These are phyloP conservation scores for Tylochromis polylepis DNA, from an alignment of 2,113 vertebrate species.

Conservation along the genomic window DNA sequence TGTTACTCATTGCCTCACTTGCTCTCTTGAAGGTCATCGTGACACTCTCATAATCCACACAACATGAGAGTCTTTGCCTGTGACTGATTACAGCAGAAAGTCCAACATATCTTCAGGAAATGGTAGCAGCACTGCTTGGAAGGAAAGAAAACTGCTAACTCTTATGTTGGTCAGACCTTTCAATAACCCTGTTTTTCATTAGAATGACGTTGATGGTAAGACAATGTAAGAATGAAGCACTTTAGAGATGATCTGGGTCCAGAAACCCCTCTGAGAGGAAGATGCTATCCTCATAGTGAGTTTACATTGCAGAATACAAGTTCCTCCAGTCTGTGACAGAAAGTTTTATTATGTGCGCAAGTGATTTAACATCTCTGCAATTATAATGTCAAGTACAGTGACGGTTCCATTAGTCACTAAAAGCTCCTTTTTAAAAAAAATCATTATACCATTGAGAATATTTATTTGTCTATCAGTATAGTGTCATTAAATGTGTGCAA, in stretches of 20 bases:
- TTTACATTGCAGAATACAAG: background rate
- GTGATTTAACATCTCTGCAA: background rate
- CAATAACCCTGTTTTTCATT: slow-evolving; percentile 15
- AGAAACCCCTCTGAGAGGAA: background rate
- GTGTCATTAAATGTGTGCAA: background rate
- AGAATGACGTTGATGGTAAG: background rate
- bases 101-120: slow-evolving; percentile 24
- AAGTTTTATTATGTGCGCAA: accelerated
- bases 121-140: background rate
- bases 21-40: slow-evolving; percentile 13
- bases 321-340: background rate
- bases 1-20: background rate
- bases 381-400: background rate
- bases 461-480: background rate
- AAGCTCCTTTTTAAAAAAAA: background rate
- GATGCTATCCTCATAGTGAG: background rate
- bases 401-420: background rate
- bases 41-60: slow-evolving; percentile 24
- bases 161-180: slow-evolving; percentile 2
- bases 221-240: background rate
- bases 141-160: slow-evolving; percentile 1
- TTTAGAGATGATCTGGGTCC: background rate
- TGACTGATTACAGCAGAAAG: slow-evolving; percentile 15
- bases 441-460: background rate
- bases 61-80: slow-evolving; percentile 16